phyloP scores from a whole-genome alignment of 1,140 invertebrate species.

The Himalopsyche phryganea region DNA sequence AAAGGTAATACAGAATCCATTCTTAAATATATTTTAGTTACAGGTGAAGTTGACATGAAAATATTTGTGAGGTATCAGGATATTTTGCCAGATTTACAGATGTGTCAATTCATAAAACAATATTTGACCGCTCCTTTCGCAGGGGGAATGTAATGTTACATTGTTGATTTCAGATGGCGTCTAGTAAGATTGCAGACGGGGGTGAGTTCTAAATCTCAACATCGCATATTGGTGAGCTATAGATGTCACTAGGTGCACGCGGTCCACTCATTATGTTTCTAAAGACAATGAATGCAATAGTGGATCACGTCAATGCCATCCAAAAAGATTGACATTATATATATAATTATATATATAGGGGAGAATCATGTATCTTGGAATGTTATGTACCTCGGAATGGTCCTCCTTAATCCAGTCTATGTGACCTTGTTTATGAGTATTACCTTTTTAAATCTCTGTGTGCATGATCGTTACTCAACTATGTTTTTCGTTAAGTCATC shows the following conservation, averaged over 20 bases:
- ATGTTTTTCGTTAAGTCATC: constrained; percentile 17
- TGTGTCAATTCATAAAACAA: too few relatives aligned
- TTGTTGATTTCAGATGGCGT: constrained; percentile 32
- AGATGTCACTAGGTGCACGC: constrained; percentile 30
- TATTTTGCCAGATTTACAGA: too few relatives aligned
- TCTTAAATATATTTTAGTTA: too few relatives aligned
- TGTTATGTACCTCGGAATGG: constrained; percentile 57
- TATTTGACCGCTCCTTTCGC: not conserved
- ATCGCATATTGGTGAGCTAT: constrained; percentile 41
- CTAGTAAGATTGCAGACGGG: constrained; percentile 18
- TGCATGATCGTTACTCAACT: constrained; percentile 44
- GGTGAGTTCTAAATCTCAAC: constrained; percentile 57
- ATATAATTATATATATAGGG: constrained; percentile 43
- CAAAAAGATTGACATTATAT: not conserved
- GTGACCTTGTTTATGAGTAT: constrained; percentile 30
- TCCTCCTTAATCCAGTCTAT: constrained; percentile 51
- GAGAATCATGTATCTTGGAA: constrained; percentile 58
- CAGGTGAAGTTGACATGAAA: too few relatives aligned
- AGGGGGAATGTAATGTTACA: constrained; percentile 4
- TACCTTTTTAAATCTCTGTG: constrained; percentile 16
- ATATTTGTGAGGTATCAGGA: too few relatives aligned
- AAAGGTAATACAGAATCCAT: too few relatives aligned
- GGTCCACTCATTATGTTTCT: constrained; percentile 31
- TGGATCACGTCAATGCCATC: constrained; percentile 30
- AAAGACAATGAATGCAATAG: constrained; percentile 28